These are phyloP conservation scores for Cyclophora punctaria DNA, from an alignment of 2,888 invertebrate species.

Conservation along the genomic window DNA sequence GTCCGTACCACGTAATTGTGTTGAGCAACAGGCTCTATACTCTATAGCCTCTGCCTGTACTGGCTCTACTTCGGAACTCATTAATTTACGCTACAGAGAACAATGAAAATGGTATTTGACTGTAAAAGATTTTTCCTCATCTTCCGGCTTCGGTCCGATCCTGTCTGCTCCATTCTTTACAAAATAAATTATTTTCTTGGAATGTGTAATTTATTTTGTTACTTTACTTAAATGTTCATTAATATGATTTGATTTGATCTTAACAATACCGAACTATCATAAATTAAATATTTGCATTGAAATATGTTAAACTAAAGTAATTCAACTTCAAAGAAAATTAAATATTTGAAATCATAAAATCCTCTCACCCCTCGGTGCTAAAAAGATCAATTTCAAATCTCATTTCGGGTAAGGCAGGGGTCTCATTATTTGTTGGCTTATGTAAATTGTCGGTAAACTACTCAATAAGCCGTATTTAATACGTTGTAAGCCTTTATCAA, in stretches of 20 bases:
- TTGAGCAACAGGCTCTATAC: slow-evolving; percentile 34
- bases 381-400: slow-evolving; percentile 30
- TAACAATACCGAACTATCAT: too few species aligned
- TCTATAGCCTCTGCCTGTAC: slow-evolving; percentile 16
- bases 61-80: slow-evolving; percentile 6
- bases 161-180: too few species aligned
- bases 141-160: too few species aligned
- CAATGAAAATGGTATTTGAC: not conserved
- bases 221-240: too few species aligned
- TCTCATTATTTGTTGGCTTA: slow-evolving; percentile 48
- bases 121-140: too few species aligned
- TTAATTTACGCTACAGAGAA: not conserved
- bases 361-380: slow-evolving; percentile 3
- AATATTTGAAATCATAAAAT: slow-evolving; percentile 2
- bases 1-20: slow-evolving; percentile 22
- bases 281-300: too few species aligned
- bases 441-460: slow-evolving; percentile 53
- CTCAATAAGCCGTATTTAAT: slow-evolving; percentile 56
- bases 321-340: slow-evolving; percentile 8
- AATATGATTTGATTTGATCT: too few species aligned
- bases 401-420: slow-evolving; percentile 32
- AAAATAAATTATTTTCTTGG: too few species aligned
- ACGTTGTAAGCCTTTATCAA: slow-evolving; percentile 57
- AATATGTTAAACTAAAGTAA: not conserved
- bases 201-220: too few species aligned